Percentiles rank a stretch among this genome's conserved stretches.
These are phyloP conservation scores for Oscheius sp. DNA, from an alignment of 1,140 invertebrate species.

Conservation along the genomic window DNA sequence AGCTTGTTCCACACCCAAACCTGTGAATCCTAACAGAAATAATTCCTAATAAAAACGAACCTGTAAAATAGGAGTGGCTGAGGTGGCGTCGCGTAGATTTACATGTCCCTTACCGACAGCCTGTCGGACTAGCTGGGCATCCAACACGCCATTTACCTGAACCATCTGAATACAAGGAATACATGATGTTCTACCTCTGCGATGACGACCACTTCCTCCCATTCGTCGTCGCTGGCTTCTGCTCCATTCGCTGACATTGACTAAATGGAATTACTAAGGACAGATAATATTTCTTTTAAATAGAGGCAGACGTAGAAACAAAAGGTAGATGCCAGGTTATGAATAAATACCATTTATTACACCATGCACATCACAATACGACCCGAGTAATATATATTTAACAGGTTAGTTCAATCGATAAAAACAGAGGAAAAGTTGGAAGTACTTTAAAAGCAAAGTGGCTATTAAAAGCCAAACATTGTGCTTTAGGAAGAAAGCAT, in stretches of 20 bases:
- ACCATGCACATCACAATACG: conserved; percentile 8
- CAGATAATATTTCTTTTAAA: no score
- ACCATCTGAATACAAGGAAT: background rate
- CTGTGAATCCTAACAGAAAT: no score
- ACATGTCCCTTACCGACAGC: conserved; percentile 13
- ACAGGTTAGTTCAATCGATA: background rate
- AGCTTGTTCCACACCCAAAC: no score
- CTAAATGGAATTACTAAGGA: no score
- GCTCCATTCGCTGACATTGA: background rate
- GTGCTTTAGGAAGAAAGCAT: background rate
- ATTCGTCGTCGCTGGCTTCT: conserved; percentile 11
- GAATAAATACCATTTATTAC: conserved; percentile 1
- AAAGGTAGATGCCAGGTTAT: no score
- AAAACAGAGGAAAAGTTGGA: background rate
- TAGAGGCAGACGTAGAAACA: no score
- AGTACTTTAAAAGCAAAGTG: background rate
- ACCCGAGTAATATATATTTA: background rate
- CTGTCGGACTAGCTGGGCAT: conserved; percentile 20
- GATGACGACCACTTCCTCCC: conserved; percentile 18
- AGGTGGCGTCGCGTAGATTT: background rate
- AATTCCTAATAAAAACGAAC: conserved; percentile 1
- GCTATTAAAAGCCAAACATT: background rate
- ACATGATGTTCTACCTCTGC: background rate
- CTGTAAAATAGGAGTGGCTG: conserved; percentile 16
- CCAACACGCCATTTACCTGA: conserved; percentile 23